phyloP scores from a whole-genome alignment of 2,888 invertebrate genomes.

The Artemia sinica region DNA sequence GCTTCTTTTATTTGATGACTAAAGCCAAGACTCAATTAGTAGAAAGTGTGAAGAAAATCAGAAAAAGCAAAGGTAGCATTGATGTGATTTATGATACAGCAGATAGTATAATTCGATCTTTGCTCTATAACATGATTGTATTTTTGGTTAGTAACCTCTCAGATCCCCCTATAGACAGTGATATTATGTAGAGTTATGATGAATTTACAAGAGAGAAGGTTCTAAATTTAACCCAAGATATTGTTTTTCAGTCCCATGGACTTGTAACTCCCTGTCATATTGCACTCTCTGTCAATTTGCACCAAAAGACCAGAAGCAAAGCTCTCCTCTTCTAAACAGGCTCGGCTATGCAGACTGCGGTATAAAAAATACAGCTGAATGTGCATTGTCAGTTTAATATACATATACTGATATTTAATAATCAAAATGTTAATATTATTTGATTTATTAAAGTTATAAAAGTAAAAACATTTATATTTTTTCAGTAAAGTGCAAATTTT shows the following conservation, averaged over 20 bases:
- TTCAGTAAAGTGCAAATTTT: too few species aligned
- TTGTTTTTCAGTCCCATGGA: background rate
- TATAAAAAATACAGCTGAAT: background rate
- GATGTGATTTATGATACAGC: conserved; percentile 6
- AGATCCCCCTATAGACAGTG: background rate
- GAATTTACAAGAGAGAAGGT: conserved; percentile 7
- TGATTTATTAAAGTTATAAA: too few species aligned
- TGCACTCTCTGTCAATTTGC: background rate
- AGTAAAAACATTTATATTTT: too few species aligned
- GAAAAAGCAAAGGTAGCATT: conserved; percentile 1
- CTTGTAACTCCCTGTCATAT: background rate
- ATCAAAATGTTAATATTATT: too few species aligned
- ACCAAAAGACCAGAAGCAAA: background rate
- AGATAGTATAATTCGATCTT: background rate
- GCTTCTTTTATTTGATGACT: background rate
- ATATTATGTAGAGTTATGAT: background rate
- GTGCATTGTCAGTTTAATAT: too few species aligned
- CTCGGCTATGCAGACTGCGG: background rate
- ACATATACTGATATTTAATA: too few species aligned
- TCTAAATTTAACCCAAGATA: conserved; percentile 6
- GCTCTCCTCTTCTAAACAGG: conserved; percentile 4
- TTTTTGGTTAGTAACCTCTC: background rate
- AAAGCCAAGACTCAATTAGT: background rate
- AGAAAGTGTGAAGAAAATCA: background rate
- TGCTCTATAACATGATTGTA: background rate